Evolutionary conservation across 37 sponge, comb jelly and placozoan species (phyloP), one percentile per base, ranked within the genome.

Genomic region (Eunapius fragilis): DNA sequence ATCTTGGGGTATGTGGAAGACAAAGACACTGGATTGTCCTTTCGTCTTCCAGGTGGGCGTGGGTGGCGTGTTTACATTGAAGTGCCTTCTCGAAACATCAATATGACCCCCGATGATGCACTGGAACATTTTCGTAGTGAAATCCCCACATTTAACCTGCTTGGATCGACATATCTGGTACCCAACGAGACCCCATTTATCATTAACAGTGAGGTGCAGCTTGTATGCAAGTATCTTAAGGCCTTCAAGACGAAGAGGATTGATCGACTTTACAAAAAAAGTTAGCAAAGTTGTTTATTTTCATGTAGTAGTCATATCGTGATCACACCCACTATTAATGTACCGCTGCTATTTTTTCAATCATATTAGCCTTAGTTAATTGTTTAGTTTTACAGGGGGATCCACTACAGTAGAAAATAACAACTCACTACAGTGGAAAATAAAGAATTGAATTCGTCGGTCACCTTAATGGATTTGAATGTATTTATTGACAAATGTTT

Each of bases 1-100:
- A 74, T 93, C 47, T 86, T 97, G 12, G 93, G 93, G 3, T 94
- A 93, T 85, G 93, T 97, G 7, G 90, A 94, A 58, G 97, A 97
- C 45, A 69, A 76, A 2, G 80, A 76, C 58, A 92, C 92, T 6
- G 97, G 97, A 26, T 68, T 58, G 38, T 87, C 92, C 28, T 94
- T 96, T 71, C 58, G 83, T 2, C 24, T 96, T 22, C 91, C 90
- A 4, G 94, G 90, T 13, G 92, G 84, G 25, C 83, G 82, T 17
- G 75, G 80, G 27, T 96, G 97, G 97, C 49, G 70, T 11, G 34
- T 96, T 23, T 96, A 82, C 67, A 73, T 96, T 0, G 97, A 96
- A 80, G 80, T 81, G 0, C 91, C 87, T 0, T 84, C 86, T 37
- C 50, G 81, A 24, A 76, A 80, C 25, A 45, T 28, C 24, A 31